Evolutionary conservation across 2,888 invertebrate species (phyloP), one percentile per base, ranked within the genome.

Genomic region (Apodemia duryi): DNA sequence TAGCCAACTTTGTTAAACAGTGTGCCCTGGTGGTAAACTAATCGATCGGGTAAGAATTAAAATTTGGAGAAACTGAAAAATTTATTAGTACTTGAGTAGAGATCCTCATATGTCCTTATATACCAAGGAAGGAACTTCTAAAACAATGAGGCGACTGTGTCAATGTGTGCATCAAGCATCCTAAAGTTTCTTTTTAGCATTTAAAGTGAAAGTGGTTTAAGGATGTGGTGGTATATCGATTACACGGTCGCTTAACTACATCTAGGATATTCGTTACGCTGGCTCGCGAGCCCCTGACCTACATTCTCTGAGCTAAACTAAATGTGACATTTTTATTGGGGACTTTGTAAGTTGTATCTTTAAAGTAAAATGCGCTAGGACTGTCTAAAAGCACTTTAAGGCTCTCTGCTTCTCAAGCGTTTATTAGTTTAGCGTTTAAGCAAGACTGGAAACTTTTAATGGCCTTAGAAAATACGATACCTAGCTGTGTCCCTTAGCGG

Each of bases 371-470:
- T 54, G 54, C 4, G 54, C 54, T 54, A 29, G 10, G 54, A 29
- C 29, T 54, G 54, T 54, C 54, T 54, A 29, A 54, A 54, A 54
- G 54, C 29, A 29, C 29, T 54, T 54, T 11, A 32, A 54, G 54
- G 54, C 54, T 54, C 29, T 10, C 29, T 10, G 54, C 10, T 29
- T 10, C 10, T 28, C 54, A 54, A 29, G 21, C 29, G 54, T 54
- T 29, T 54, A 9, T 7, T 21, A 21, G 10, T 54, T 29, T 54
- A 11, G 29, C 10, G 54, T 10, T 2, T 9, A 28, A 29, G 4
- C 4, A 11, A 43, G 43, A 43, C 43, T 41, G 6, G 41, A 43
- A 43, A 43, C 43, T 43, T 41, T 43, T 43, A 43, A 43, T 43
- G 43, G 11, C 11, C 43, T 43, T 43, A 11, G 43, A 4, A 43